Percentiles rank a stretch among this genome's conserved stretches.
phyloP scores from a whole-genome alignment of 2,888 invertebrate species.

The Tinea semifulvella region DNA sequence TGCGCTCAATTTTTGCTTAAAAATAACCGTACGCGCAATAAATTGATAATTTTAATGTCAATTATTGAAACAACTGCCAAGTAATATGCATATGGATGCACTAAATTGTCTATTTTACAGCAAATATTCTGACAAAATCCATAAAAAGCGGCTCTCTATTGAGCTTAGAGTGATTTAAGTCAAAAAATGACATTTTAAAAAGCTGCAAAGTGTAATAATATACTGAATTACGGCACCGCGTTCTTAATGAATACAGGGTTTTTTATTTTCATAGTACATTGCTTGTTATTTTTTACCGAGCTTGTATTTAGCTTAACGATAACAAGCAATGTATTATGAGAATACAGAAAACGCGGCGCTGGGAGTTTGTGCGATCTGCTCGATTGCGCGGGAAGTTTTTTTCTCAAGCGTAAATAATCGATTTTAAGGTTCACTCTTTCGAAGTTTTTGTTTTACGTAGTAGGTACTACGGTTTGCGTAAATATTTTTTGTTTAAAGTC shows the following conservation, averaged over 20 bases:
- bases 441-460: neutral
- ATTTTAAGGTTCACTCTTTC: slow-evolving; percentile 10
- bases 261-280: too few species aligned
- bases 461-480: slow-evolving; percentile 7
- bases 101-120: slow-evolving; percentile 54
- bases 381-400: slow-evolving; percentile 13
- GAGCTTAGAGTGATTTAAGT: slow-evolving; percentile 40
- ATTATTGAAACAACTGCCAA: slow-evolving; percentile 54
- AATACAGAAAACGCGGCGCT: too few species aligned
- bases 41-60: slow-evolving; percentile 58
- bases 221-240: slow-evolving; percentile 16
- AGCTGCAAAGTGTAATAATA: slow-evolving; percentile 17
- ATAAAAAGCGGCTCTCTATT: slow-evolving; percentile 26
- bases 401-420: slow-evolving; percentile 4
- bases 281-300: too few species aligned
- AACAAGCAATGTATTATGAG: too few species aligned
- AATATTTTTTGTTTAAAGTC: slow-evolving; percentile 1
- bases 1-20: neutral
- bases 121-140: slow-evolving; percentile 45
- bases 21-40: slow-evolving; percentile 28
- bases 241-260: too few species aligned
- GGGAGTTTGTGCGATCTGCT: slow-evolving; percentile 1
- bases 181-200: slow-evolving; percentile 35
- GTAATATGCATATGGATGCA: slow-evolving; percentile 35
- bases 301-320: too few species aligned